A percentile compares a stretch with the other conserved stretches of the same genome.
Evolutionary conservation across 1,140 invertebrate species (phyloP).

Genomic region (Neodiprion fabricii): DNA sequence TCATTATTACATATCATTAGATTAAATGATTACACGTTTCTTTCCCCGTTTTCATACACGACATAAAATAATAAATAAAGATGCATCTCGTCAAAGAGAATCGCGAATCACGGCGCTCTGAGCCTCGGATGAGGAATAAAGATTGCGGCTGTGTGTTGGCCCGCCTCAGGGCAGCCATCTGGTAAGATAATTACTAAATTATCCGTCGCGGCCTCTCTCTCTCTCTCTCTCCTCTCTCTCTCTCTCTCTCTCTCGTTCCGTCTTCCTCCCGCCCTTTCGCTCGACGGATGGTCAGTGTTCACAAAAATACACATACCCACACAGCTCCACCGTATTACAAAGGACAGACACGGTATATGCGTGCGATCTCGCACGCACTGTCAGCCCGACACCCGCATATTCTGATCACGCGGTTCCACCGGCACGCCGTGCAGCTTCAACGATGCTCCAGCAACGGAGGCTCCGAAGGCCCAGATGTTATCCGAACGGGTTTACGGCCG

Average conservation of each 20-base stretch:
- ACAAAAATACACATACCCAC: constrained; percentile 14
- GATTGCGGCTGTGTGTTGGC: too few species aligned
- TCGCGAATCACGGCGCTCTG: too few species aligned
- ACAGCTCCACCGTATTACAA: constrained; percentile 16
- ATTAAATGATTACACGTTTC: too few species aligned
- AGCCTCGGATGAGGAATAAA: too few species aligned
- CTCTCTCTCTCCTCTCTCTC: background rate
- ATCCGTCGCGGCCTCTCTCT: background rate
- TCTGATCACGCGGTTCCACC: background rate
- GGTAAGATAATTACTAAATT: constrained; percentile 4
- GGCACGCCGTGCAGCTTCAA: too few species aligned
- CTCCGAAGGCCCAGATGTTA: background rate
- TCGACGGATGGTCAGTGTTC: constrained; percentile 26
- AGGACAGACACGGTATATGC: constrained; percentile 5
- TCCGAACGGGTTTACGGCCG: background rate
- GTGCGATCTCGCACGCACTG: background rate
- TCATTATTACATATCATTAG: too few species aligned
- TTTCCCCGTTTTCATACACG: too few species aligned
- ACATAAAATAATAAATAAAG: too few species aligned
- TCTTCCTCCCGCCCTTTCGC: constrained; percentile 2
- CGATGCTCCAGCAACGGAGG: too few species aligned
- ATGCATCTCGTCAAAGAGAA: too few species aligned
- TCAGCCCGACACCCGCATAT: background rate
- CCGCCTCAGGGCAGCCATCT: background rate
- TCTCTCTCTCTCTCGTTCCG: constrained; percentile 4